These are phyloP conservation scores for Cepphus grylle DNA, from an alignment of 2,113 vertebrate species.

Conservation along the genomic window DNA sequence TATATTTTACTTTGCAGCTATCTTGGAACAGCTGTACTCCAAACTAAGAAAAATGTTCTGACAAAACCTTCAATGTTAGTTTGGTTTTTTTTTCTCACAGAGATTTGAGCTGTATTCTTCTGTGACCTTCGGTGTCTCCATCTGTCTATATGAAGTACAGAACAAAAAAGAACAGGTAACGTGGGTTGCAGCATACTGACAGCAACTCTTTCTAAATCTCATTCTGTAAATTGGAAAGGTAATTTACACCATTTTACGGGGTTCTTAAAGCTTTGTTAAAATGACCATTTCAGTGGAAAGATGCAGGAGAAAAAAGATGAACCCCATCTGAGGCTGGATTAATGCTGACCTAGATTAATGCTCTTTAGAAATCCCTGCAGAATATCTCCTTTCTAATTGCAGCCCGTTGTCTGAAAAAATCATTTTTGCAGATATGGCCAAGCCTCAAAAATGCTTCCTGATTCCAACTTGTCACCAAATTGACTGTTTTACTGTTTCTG, in stretches of 20 bases:
- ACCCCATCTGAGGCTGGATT: background rate
- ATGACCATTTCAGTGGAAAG: background rate
- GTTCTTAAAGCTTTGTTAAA: background rate
- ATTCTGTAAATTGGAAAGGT: background rate
- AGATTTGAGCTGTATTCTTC: background rate
- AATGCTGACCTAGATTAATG: slow-evolving; percentile 24
- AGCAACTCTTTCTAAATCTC: background rate
- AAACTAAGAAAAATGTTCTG: background rate
- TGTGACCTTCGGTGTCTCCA: background rate
- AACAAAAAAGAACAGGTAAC: background rate
- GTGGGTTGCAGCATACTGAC: background rate
- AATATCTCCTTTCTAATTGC: slow-evolving; percentile 18
- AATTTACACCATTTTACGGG: background rate
- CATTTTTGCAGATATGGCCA: background rate
- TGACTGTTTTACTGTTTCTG: background rate
- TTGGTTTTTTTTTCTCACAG: background rate
- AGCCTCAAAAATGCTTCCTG: background rate
- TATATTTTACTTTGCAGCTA: background rate
- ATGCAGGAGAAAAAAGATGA: background rate
- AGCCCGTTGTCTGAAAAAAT: slow-evolving; percentile 1
- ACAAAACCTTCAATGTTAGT: background rate
- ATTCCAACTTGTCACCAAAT: background rate
- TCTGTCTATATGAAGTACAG: background rate
- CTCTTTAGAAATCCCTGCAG: background rate
- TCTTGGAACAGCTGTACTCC: background rate